Evolutionary conservation across 1,140 invertebrate genomes (phyloP), one percentile per base, ranked within the genome.

Genomic region (Temnothorax nylanderi): DNA sequence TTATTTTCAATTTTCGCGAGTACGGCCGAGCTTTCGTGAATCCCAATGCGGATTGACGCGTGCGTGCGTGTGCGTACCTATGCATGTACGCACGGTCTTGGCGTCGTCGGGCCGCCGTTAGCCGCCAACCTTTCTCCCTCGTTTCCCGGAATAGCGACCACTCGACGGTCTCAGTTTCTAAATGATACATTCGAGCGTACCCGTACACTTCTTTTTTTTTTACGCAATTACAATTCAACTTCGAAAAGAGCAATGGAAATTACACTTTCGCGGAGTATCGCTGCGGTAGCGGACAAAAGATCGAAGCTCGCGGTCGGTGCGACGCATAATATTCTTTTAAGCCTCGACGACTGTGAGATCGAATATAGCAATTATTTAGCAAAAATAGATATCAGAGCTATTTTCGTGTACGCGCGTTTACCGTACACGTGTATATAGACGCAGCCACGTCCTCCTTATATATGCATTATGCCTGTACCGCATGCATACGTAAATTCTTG

Each of bases 401-500:
- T 80, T 80, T 80, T 69, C 21, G 65, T 47, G 34, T 18, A 16
- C 41, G 3, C n/a, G n/a, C n/a, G 56, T 51, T 37, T 41, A 21
- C 13, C 10, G 0, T 85, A 62, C 26, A 18, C 47, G 47, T 44
- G n/a, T 62, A 32, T 44, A n/a, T 16, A 77, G 18, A 84, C 51
- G 37, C 16, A 84, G 13, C 32, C 11, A 8, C 13, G 72, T 18
- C 60, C 74, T 56, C 26, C 34, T 82, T 72, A 72, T 44, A 69
- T 16, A 72, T 72, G 78, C 78, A 11, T 16, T 47, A 13, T 44
- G 34, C 5, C 21, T 47, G 41, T 82, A 75, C 16, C 41, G 69
- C 69, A 75, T 84, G 80, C 41, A 84, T 75, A 84, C 80, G 54
- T 75, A 75, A 84, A 84, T 75, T 84, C 80, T 75, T 75, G 69